phyloP scores from a whole-genome alignment of 2,888 invertebrate species.

The Macrosoma leucophasiata region DNA sequence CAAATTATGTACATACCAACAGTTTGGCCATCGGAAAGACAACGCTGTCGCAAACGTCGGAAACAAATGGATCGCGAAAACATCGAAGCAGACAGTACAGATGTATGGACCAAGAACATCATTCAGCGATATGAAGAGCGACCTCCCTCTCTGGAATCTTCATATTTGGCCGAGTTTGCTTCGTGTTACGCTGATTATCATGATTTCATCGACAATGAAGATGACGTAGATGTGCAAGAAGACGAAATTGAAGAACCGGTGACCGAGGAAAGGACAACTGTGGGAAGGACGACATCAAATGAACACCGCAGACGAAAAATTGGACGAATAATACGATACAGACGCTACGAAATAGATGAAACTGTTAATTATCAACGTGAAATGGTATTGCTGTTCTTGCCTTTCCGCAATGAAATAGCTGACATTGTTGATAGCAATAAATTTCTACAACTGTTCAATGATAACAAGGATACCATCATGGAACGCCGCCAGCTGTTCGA shows the following conservation, averaged over 20 bases:
- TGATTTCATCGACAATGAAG: conserved; percentile 36
- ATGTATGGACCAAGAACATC: conserved; percentile 50
- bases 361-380: conserved; percentile 37
- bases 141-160: conserved; percentile 35
- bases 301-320: conserved; percentile 31
- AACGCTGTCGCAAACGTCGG: conserved; percentile 34
- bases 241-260: conserved; percentile 29
- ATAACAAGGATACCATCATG: conserved; percentile 33
- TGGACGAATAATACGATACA: conserved; percentile 36
- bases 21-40: conserved; percentile 36
- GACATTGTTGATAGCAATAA: conserved; percentile 23
- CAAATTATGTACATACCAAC: conserved; percentile 29
- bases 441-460: conserved; percentile 29
- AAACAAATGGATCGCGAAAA: conserved; percentile 35
- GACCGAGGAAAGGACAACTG: conserved; percentile 27
- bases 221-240: conserved; percentile 33
- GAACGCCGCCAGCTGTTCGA: conserved; percentile 32
- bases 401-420: conserved; percentile 19
- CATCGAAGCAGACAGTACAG: conserved; percentile 35
- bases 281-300: conserved; percentile 21
- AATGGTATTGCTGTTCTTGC: conserved; percentile 23
- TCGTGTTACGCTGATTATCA: conserved; percentile 32
- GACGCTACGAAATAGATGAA: conserved; percentile 38
- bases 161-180: conserved; percentile 43
- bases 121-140: conserved; percentile 47